phyloP scores from a whole-genome alignment of 2,888 invertebrate species.

The Agriopis leucophaearia region DNA sequence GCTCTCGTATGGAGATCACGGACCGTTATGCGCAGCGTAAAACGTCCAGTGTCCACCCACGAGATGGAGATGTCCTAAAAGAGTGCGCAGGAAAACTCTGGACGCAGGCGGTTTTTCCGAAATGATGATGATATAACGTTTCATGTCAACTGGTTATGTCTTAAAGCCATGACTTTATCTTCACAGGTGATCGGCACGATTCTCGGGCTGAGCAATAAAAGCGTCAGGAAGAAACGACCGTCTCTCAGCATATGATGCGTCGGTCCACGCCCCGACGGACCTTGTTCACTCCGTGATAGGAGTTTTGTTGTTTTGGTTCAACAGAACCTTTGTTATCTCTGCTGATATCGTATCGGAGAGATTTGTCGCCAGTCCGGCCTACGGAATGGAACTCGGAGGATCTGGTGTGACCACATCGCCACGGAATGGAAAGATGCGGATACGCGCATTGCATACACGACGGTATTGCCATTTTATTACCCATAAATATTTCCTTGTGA shows the following conservation, averaged over 20 bases:
- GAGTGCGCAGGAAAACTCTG: no score
- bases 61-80: no score
- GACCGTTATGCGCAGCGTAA: no score
- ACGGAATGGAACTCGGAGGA: slow-evolving; percentile 48
- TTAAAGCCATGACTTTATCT: slow-evolving; percentile 39
- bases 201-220: slow-evolving; percentile 92
- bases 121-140: no score
- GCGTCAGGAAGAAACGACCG: slow-evolving; percentile 92
- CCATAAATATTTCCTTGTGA: slow-evolving; percentile 41
- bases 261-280: slow-evolving; percentile 51
- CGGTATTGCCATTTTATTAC: slow-evolving; percentile 38
- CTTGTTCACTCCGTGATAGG: slow-evolving; percentile 77
- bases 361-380: slow-evolving; percentile 60
- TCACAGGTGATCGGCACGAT: slow-evolving; percentile 89
- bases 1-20: no score
- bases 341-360: slow-evolving; percentile 59
- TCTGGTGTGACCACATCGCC: slow-evolving; percentile 54
- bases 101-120: no score
- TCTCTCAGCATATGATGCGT: slow-evolving; percentile 90
- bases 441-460: slow-evolving; percentile 43
- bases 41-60: no score
- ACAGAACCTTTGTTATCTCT: slow-evolving; percentile 69
- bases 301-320: slow-evolving; percentile 75
- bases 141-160: neutral
- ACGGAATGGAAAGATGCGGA: slow-evolving; percentile 48